Conservation (phyloP, 2,888 invertebrate species). For the Sympetrum striolatum region DNA sequence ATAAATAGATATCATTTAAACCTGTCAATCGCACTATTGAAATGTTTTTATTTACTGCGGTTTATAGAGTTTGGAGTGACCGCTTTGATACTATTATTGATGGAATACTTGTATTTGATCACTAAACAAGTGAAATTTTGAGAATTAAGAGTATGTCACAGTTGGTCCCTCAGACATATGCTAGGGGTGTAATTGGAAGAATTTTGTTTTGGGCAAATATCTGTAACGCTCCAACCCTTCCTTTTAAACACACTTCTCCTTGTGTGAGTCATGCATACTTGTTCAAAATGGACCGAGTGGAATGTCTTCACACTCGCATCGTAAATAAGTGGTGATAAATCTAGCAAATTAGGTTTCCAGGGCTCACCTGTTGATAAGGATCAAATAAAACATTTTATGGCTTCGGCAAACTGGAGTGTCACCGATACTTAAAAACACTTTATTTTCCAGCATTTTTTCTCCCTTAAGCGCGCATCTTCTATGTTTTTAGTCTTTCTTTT, state of each 20-base stretch:
- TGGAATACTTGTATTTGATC: too few relatives aligned
- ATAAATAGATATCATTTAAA: too few relatives aligned
- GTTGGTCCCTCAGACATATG: too few relatives aligned
- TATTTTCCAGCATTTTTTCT: not conserved
- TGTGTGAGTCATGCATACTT: not conserved
- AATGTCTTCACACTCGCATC: not conserved
- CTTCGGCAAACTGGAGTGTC: not conserved
- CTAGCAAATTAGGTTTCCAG: not conserved
- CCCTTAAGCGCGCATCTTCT: not conserved
- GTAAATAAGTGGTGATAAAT: conserved; percentile 22
- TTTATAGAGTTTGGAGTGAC: too few relatives aligned
- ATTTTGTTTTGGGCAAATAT: too few relatives aligned
- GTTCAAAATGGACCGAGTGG: not conserved
- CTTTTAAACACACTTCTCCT: not conserved
- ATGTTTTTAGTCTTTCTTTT: not conserved
- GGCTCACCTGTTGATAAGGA: conserved; percentile 4
- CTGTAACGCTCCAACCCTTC: not conserved
- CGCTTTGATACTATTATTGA: too few relatives aligned
- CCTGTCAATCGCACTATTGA: too few relatives aligned
- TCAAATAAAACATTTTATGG: not conserved
- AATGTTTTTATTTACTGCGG: too few relatives aligned
- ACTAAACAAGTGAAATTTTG: too few relatives aligned
- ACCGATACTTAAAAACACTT: not conserved
- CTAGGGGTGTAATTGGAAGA: too few relatives aligned
- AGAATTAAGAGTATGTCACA: too few relatives aligned